Evolutionary conservation across 2,113 vertebrate species (phyloP).

Genomic region (Chamaetylas fuelleborni): DNA sequence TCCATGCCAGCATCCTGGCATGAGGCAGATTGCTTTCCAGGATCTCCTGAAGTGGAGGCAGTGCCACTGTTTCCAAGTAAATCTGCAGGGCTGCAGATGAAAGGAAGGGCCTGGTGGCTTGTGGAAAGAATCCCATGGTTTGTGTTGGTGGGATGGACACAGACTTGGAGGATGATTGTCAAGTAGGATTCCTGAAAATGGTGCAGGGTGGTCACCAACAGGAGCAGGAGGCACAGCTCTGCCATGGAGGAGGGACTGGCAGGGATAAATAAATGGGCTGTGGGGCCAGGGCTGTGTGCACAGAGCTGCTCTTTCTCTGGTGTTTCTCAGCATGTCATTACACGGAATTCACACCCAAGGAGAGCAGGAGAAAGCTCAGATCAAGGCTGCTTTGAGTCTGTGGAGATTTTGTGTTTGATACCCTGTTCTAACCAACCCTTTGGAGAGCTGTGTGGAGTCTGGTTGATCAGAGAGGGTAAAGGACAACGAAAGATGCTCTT

Average conservation of each 20-base stretch:
- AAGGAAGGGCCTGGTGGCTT: not conserved
- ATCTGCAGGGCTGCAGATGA: not conserved
- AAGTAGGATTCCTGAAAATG: not conserved
- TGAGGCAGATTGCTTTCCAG: constrained; percentile 54
- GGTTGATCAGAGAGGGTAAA: not conserved
- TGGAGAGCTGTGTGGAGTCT: not conserved
- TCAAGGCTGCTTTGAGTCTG: not conserved
- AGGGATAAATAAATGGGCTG: not conserved
- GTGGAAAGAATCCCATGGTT: not conserved
- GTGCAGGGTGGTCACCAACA: not conserved
- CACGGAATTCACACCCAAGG: not conserved
- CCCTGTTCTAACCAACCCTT: not conserved
- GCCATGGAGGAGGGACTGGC: not conserved
- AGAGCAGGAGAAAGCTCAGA: not conserved
- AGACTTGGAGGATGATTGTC: not conserved
- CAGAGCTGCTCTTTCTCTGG: not conserved
- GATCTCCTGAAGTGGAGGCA: constrained; percentile 52
- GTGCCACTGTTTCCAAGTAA: constrained; percentile 47
- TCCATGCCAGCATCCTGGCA: constrained; percentile 50
- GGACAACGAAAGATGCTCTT: not conserved
- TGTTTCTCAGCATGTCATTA: not conserved
- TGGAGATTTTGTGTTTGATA: not conserved
- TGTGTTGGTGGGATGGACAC: not conserved
- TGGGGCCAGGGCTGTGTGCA: not conserved
- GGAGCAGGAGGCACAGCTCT: not conserved